Base-by-base conservation (phyloP, 2,888 invertebrate genomes). In the Panzeria rudis region DNA sequence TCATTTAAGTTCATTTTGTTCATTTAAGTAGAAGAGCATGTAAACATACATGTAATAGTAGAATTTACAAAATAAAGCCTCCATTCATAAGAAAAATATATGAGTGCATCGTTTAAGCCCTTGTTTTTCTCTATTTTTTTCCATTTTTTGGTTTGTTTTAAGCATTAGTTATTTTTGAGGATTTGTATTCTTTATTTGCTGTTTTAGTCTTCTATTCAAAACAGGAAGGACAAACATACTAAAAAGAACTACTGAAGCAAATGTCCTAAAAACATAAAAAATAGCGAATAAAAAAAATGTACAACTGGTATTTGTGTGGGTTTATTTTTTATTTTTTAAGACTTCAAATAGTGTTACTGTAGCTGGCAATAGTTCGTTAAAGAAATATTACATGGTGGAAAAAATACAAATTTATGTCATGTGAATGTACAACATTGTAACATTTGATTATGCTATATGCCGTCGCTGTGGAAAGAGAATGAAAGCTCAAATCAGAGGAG, bases 241-340 rank as follows among this genome's bases (percentile, higher is more conserved):
- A 66, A 64, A 69, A 69, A 54, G 72, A 76, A 66, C 72, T 59
- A 81, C 68, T 73, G 78, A 68, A 78, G 82, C 78, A 78, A 85
- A 78, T 50, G 82, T 82, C 56, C 85, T 81, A 64, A 82, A 81
- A 84, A 62, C 56, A 56, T 59, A 32, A 73, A 32, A 54, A 68
- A 66, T 29, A 5, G n/a, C n/a, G 3, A 38, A 38, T 59, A 35
- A 35, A n/a, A 76, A 25, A 15, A 61, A 68, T 54, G 3, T 23
- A 32, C 38, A 62, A 25, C 15, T 38, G n/a, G 25, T 15, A 23
- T 54, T 17, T 25, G 52, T 59, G 32, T 59, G 17, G 2, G 17
- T 4, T 32, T 17, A 20, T 54, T 61, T 44, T 25, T 35, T 41
- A 35, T 66, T 56, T 44, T 47, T 3, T 54, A 44, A 25, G 38